Evolutionary conservation across 2,113 vertebrate genomes (phyloP), one percentile per base, ranked within the genome.

Genomic region (Mustelus asterias): DNA sequence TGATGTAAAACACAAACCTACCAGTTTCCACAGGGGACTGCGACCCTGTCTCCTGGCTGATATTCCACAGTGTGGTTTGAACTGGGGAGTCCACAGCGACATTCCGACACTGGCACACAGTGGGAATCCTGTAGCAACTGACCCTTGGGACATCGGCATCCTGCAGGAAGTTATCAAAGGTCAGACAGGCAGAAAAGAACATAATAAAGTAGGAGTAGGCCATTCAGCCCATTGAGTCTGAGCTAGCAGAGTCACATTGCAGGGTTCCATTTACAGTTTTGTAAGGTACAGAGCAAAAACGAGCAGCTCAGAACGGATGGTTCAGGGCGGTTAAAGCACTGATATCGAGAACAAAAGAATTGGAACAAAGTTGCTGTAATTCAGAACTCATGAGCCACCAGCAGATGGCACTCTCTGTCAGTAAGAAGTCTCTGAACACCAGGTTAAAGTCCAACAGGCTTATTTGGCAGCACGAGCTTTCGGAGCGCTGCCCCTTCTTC

Each of bases 141-240:
- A 7, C 98, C 98, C 0, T 97, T 97, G 0, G 98, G 97, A 96
- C 99, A 99, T 5, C 98, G 98, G 96, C 99, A 99, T 37, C 98
- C 98, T 99, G 96, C 0, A 26, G 9, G 16, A 1, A 18, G n/a
- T n/a, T 33, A 37, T 65, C 89, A 63, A 63, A 37, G 13, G 9
- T 29, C 41, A 88, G 41, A 14, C 13, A 14, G 26, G 16, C 72
- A 76, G 72, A 33, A 11, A 1, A 11, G 8, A 33, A 11, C 72
- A 33, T 76, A 11, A 33, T 9, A 29, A 76, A 76, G 48, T 29
- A 33, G 72, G 72, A 33, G 29, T 11, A 76, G 2, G 72, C 29
- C 72, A 67, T 67, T 67, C 65, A 67, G 18, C 65, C 65, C 65
- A 18, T 67, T 67, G 16, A 67, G 48, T 4, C 48, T 54, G 48